Evolutionary conservation across 2,113 vertebrate genomes (phyloP).

Genomic region (Pterocles gutturalis): DNA sequence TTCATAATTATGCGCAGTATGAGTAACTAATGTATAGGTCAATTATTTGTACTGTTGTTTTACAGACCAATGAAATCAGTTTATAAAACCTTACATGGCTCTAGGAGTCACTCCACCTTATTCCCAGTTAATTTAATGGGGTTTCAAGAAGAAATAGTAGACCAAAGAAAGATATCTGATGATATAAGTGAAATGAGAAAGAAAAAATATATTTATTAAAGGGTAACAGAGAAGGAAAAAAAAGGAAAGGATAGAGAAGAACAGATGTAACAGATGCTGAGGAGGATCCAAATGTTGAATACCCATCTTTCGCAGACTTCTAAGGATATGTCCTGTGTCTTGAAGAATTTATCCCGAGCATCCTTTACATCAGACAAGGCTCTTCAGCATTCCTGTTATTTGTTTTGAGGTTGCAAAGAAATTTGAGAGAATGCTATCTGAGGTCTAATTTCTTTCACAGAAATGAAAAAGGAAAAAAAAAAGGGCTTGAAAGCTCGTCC

Average conservation of each 20-base stretch:
- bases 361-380: neutral
- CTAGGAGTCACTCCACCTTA: neutral
- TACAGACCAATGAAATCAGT: neutral
- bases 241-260: neutral
- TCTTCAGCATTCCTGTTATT: neutral
- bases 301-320: neutral
- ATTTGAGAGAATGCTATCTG: neutral
- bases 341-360: neutral
- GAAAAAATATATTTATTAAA: neutral
- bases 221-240: neutral
- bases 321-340: neutral
- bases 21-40: neutral
- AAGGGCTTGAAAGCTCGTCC: neutral
- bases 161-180: neutral
- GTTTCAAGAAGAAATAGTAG: neutral
- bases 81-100: neutral
- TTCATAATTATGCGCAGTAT: neutral
- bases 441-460: neutral
- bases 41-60: neutral
- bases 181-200: neutral
- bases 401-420: neutral
- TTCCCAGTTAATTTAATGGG: neutral
- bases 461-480: neutral
- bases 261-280: neutral
- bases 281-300: neutral